Conservation (phyloP, 2,888 invertebrate genomes). For the Pollenia amentaria region DNA sequence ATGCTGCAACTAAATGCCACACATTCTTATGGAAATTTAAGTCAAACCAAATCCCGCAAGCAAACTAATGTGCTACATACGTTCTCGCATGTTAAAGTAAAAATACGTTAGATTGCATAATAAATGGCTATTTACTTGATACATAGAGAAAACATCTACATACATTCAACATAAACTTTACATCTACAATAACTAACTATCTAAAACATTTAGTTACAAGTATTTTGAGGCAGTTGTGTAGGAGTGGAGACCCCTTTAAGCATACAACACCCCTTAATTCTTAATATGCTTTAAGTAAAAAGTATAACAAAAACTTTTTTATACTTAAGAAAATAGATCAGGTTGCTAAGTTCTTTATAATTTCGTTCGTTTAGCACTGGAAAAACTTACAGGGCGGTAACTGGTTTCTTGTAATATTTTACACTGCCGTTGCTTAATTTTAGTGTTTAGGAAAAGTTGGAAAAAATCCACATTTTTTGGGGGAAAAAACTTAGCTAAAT, state of each 20-base stretch:
- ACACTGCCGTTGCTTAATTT: slow-evolving; percentile 9
- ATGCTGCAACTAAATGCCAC: too few species aligned
- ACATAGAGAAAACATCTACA: not conserved
- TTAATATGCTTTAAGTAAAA: slow-evolving; percentile 40
- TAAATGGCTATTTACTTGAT: slow-evolving; percentile 62
- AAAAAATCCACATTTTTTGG: slow-evolving; percentile 8
- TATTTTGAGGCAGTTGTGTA: slow-evolving; percentile 39
- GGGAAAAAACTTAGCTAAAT: slow-evolving; percentile 36
- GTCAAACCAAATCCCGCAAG: too few species aligned
- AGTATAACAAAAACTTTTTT: slow-evolving; percentile 26
- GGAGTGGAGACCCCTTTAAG: slow-evolving; percentile 65
- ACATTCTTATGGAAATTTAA: too few species aligned
- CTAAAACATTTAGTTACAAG: slow-evolving; percentile 22
- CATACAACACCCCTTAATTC: slow-evolving; percentile 63
- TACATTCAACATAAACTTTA: not conserved
- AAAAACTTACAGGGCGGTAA: slow-evolving; percentile 52
- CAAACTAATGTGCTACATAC: too few species aligned
- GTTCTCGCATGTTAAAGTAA: not conserved
- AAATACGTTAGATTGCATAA: slow-evolving; percentile 58
- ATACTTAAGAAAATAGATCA: slow-evolving; percentile 56
- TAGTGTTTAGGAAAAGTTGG: not conserved
- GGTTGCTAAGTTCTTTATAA: slow-evolving; percentile 20
- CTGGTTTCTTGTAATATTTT: slow-evolving; percentile 44
- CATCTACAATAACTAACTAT: slow-evolving; percentile 2
- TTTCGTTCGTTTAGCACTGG: not conserved